Evolutionary conservation across 2,113 vertebrate genomes (phyloP).

Genomic region (Alethe diademata): DNA sequence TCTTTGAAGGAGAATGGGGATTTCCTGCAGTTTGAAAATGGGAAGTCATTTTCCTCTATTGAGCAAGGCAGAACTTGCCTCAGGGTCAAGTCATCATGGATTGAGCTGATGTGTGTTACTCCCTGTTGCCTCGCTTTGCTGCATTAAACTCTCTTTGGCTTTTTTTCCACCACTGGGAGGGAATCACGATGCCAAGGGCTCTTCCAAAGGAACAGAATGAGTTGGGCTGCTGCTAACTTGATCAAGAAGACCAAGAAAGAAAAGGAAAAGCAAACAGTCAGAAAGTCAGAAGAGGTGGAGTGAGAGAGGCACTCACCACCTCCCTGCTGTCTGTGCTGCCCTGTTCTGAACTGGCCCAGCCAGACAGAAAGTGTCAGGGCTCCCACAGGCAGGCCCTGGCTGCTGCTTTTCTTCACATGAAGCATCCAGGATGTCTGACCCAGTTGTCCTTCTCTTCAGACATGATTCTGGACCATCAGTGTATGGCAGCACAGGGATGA

Average conservation of each 20-base stretch:
- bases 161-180: background rate
- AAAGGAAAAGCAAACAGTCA: background rate
- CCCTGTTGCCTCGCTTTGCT: background rate
- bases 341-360: background rate
- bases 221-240: background rate
- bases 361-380: background rate
- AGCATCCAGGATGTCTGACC: background rate
- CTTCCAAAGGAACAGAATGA: background rate
- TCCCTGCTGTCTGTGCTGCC: background rate
- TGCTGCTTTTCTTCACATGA: background rate
- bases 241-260: background rate
- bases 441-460: background rate
- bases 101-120: background rate
- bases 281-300: background rate
- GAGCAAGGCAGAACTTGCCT: constrained; percentile 40
- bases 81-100: background rate
- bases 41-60: constrained; percentile 53
- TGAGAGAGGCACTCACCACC: background rate
- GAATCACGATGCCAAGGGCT: background rate
- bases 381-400: background rate
- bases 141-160: background rate
- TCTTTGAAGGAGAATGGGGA: constrained; percentile 11
- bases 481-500: background rate
- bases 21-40: constrained; percentile 51
- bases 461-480: background rate